phyloP scores from a whole-genome alignment of 1,140 invertebrate species.

The Drosophila punjabiensis region DNA sequence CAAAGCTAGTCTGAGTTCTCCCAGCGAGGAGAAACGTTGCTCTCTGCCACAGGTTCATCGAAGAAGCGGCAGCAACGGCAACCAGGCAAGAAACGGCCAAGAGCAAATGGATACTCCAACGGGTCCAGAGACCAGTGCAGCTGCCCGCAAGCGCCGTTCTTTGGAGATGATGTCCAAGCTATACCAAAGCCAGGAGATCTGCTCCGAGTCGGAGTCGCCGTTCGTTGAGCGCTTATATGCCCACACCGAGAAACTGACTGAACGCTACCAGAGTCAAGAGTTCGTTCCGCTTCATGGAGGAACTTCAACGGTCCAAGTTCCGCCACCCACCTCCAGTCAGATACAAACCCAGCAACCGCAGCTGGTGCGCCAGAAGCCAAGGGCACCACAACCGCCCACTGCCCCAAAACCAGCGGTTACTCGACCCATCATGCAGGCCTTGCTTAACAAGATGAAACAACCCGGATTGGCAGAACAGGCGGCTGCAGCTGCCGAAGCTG shows the following conservation, averaged over 20 bases:
- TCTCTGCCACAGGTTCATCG: conserved; percentile 75
- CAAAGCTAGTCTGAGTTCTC: conserved; percentile 66
- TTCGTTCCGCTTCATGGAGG: conserved; percentile 85
- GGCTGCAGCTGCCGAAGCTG: conserved; percentile 68
- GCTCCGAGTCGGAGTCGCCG: conserved; percentile 79
- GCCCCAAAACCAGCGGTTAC: conserved; percentile 79
- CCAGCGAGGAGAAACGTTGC: conserved; percentile 76
- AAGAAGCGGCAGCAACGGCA: conserved; percentile 77
- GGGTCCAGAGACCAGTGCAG: conserved; percentile 67
- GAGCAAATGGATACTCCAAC: conserved; percentile 30
- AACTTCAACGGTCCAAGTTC: background rate
- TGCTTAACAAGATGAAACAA: conserved; percentile 81
- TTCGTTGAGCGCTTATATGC: conserved; percentile 86
- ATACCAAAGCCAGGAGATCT: conserved; percentile 87
- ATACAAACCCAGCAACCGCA: conserved; percentile 73
- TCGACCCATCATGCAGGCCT: conserved; percentile 77
- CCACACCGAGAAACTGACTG: conserved; percentile 87
- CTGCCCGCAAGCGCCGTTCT: conserved; percentile 77
- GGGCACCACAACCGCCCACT: conserved; percentile 74
- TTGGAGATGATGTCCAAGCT: conserved; percentile 85
- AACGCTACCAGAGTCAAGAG: conserved; percentile 88
- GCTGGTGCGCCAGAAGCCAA: conserved; percentile 57
- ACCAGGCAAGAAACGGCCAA: conserved; percentile 53
- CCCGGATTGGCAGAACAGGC: conserved; percentile 73
- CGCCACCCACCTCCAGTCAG: conserved; percentile 50